Base-by-base conservation (phyloP, 2,888 invertebrate genomes). In the Melieria crassipennis region DNA sequence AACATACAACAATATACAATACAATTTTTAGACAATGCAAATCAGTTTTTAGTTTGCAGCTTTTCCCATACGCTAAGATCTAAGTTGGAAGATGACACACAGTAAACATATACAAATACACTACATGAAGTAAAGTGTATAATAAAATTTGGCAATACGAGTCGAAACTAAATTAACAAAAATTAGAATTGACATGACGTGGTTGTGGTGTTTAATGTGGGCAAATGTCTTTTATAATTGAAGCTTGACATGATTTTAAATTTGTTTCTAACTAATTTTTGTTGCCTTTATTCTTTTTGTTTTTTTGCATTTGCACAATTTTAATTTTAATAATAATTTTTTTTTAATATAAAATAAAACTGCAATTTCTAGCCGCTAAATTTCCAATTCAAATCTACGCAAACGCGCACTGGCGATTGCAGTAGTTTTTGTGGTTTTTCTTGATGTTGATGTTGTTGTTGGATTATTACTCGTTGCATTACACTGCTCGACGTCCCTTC, bases 401-500 rank as follows among this genome's bases (percentile, higher is more conserved):
- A 91, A 90, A 83, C 91, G 89, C 68, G 30, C 30, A 2, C 30
- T 30, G 30, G 30, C 30, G 67, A 73, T 74, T 70, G 62, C 56
- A 56, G 58, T 71, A 30, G 30, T 2, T 30, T 30, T 30, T 30
- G 30, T 30, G 30, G 30, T 30, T 30, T 30, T 30, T 65, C 60
- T 57, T 42, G 73, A 47, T 60, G 63, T 75, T 10, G n/a, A n/a
- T n/a, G 71, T 7, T n/a, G 65, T n/a, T 10, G 55, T 66, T 87
- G 75, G 68, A 61, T 42, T 60, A 43, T 9, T 61, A 61, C 55
- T 50, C 65, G 73, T 61, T 77, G 79, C 79, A 57, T 74, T 66
- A 64, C 62, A 72, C 69, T 72, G 86, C 86, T 92, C 92, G 82
- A 92, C 92, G 88, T 92, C 93, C 90, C 92, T 90, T 86, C 92